phyloP scores from a whole-genome alignment of 2,113 vertebrate species.

The Pogonocichla stellata region DNA sequence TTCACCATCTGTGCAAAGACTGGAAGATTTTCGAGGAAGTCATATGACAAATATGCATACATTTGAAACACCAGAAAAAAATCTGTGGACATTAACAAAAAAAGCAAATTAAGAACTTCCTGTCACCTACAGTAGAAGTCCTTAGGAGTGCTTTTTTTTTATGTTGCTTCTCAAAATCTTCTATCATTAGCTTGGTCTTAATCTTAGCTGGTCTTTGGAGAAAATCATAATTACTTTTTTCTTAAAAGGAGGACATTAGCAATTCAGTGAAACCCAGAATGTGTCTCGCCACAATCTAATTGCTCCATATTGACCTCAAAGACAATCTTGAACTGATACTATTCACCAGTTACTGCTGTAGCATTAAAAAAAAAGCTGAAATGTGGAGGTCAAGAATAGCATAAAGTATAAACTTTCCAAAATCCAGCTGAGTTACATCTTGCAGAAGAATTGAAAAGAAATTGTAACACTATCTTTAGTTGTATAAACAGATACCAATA shows the following conservation, averaged over 20 bases:
- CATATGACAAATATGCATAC: neutral
- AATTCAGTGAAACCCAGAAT: neutral
- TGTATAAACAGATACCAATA: neutral
- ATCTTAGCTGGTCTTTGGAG: neutral
- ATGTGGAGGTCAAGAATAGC: neutral
- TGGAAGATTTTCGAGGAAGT: neutral
- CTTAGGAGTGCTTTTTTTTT: neutral
- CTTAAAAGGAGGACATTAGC: neutral
- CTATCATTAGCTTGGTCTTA: neutral
- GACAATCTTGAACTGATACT: neutral
- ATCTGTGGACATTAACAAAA: neutral
- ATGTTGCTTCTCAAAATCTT: neutral
- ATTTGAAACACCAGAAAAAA: neutral
- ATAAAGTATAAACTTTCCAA: neutral
- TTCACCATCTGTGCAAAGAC: neutral
- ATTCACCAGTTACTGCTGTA: neutral
- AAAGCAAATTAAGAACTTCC: neutral
- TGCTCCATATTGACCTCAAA: neutral
- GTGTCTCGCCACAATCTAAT: neutral
- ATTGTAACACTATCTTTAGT: neutral
- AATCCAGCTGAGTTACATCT: slow-evolving; percentile 7
- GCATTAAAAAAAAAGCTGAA: neutral
- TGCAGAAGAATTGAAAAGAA: neutral
- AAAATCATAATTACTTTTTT: neutral
- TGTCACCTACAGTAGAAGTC: neutral